Evolutionary conservation across 2,113 vertebrate genomes (phyloP).

Genomic region (Onychostruthus taczanowskii): DNA sequence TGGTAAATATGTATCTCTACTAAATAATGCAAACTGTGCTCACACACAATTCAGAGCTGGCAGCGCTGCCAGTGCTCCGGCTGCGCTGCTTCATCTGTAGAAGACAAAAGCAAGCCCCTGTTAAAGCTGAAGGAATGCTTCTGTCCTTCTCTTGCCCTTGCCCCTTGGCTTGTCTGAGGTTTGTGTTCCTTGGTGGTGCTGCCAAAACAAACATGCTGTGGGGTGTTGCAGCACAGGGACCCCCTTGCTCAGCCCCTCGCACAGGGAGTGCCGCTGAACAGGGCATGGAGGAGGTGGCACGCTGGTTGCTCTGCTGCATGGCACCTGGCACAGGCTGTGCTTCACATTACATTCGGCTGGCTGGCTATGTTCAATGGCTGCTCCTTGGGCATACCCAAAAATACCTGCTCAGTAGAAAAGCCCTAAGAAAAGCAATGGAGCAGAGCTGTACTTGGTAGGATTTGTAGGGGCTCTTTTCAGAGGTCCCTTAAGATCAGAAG

Average conservation of each 20-base stretch:
- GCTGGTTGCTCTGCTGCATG: accelerated
- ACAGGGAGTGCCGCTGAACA: accelerated
- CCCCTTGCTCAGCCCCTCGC: accelerated
- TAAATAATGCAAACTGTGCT: slow-evolving; percentile 18
- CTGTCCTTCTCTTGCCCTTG: neutral
- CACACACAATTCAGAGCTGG: neutral
- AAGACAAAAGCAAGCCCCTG: neutral
- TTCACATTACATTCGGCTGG: neutral
- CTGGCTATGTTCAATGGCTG: neutral
- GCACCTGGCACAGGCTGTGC: neutral
- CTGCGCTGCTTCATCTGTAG: neutral
- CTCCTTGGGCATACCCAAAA: neutral
- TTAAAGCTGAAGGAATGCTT: neutral
- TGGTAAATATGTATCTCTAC: neutral
- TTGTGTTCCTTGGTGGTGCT: neutral
- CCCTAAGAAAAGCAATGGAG: neutral
- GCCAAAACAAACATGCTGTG: neutral
- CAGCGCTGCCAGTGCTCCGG: neutral
- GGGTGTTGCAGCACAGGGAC: accelerated
- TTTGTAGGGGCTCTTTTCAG: neutral
- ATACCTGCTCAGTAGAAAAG: neutral
- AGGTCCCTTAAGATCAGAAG: neutral
- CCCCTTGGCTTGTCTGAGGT: neutral
- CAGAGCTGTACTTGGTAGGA: neutral
- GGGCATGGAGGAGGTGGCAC: neutral